Base-by-base conservation (phyloP, 2,113 vertebrate species). In the Mola mola region DNA sequence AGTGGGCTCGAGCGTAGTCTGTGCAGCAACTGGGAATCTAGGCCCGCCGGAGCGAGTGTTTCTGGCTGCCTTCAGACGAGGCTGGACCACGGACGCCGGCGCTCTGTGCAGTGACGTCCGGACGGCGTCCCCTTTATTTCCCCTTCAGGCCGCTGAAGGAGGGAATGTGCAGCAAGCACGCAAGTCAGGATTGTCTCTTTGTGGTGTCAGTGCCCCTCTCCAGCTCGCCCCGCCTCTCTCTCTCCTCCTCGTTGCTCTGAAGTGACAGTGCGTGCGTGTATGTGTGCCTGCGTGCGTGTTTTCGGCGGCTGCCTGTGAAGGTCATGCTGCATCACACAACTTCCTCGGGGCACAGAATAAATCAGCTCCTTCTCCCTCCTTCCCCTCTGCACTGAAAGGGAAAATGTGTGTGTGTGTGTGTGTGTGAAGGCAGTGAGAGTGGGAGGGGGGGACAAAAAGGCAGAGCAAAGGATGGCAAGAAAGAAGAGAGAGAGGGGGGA, bases 271-370 rank as follows among this genome's bases (percentile, higher is more conserved):
- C 51, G 13, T 46, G 48, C 49, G 59, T 26, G 13, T 46, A 43
- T 28, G 22, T 22, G 28, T 25, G 60, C 17, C 42, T 42, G 69
- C 63, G 60, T 42, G 58, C 37, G 47, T 29, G 72, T 24, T 47
- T 36, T 47, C 66, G 63, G 83, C 82, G 87, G 87, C 87, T 91
- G 88, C 93, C 94, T 96, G 94, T 96, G 95, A 98, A 98, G 96
- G 96, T 98, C 96, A 96, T 88, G 79, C 93, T 94, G 96, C 87
- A 92, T 95, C 93, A 96, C 94, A 96, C 93, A 96, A 96, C 96
- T 98, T 96, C 95, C 96, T 97, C 93, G 22, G 95, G 95, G 95
- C 95, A 95, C 93, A 92, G 94, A 98, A 98, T 97, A 98, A 98
- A 98, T 98, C 95, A 97, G 95, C 95, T 95, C 93, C 93, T 92